phyloP scores from a whole-genome alignment of 2,797 vertebrate genomes.

The Okamejei kenojei region DNA sequence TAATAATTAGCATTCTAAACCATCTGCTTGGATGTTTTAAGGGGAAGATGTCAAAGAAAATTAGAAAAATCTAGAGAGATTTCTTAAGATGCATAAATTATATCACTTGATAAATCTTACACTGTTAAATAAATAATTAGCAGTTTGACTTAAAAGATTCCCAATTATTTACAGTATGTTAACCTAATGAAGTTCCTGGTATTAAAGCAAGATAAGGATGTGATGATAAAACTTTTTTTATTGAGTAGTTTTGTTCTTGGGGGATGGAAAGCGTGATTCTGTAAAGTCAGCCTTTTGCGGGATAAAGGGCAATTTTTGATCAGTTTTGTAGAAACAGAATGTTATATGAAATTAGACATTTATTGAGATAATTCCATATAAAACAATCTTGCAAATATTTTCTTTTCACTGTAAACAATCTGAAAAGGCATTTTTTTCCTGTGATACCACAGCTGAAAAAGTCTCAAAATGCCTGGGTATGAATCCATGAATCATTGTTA shows the following conservation, averaged over 20 bases:
- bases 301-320: not conserved
- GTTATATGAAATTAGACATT: not conserved
- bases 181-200: not conserved
- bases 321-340: not conserved
- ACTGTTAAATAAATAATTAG: slow-evolving; percentile 29
- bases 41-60: slow-evolving; percentile 29
- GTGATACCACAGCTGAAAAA: not conserved
- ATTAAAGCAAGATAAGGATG: not conserved
- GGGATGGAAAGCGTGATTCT: not conserved
- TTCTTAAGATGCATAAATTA: slow-evolving; percentile 1
- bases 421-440: not conserved
- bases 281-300: no score
- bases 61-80: slow-evolving; percentile 1
- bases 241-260: not conserved
- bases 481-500: not conserved
- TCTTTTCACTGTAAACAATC: not conserved
- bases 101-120: not conserved
- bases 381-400: not conserved
- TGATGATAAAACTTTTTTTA: not conserved
- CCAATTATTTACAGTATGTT: not conserved
- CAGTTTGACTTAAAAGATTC: not conserved
- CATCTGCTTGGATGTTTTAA: not conserved
- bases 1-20: slow-evolving; percentile 25
- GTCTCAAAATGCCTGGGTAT: not conserved
- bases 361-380: not conserved